Conservation (phyloP, 2,888 invertebrate genomes). For the Cataglyphis livida region DNA sequence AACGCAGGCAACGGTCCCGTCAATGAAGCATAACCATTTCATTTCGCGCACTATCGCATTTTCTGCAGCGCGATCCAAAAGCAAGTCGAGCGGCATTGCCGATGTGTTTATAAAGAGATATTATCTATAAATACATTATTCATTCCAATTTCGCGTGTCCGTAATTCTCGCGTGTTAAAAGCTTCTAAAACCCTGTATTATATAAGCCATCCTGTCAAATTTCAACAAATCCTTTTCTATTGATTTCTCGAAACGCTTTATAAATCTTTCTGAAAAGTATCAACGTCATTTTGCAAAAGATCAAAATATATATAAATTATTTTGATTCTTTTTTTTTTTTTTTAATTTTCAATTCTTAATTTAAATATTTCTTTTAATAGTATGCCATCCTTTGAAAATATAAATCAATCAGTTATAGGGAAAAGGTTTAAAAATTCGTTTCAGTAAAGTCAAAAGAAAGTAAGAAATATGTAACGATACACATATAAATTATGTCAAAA, state of each 20-base stretch:
- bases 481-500: constrained; percentile 20
- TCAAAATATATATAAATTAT: neutral
- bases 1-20: constrained; percentile 27
- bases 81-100: neutral
- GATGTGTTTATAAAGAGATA: constrained; percentile 17
- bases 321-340: neutral
- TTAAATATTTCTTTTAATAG: neutral
- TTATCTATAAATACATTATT: constrained; percentile 28
- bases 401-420: neutral
- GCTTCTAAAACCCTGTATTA: constrained; percentile 4
- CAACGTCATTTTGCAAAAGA: neutral
- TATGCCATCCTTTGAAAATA: neutral
- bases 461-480: constrained; percentile 10
- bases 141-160: constrained; percentile 14
- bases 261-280: neutral
- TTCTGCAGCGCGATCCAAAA: constrained; percentile 23
- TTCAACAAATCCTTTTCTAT: neutral
- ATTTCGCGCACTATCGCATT: constrained; percentile 38
- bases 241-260: neutral
- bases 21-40: constrained; percentile 68
- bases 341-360: neutral
- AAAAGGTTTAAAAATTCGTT: neutral
- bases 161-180: constrained; percentile 16
- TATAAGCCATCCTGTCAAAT: neutral
- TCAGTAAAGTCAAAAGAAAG: constrained; percentile 15